Evolutionary conservation across 1,140 invertebrate species (phyloP), one percentile per base, ranked within the genome.

Genomic region (Oedothorax gibbosus): DNA sequence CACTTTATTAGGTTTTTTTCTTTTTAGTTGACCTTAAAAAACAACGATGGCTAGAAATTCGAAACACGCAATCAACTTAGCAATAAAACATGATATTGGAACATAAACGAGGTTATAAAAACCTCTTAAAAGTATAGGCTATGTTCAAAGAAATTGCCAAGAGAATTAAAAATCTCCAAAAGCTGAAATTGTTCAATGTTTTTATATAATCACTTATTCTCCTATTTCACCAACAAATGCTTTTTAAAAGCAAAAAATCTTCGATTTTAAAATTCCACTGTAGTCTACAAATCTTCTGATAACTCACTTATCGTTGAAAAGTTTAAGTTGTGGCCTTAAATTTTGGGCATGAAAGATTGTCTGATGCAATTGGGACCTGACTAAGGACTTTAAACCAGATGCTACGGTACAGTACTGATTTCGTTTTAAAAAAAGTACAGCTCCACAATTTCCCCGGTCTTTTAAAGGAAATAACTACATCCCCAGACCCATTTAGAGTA

Each of bases 401-500:
- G 15, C 21, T 65, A 64, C 49, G 35, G 35, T n/a, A 35, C 18
- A 54, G 21, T 20, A n/a, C 62, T 84, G 75, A 76, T 84, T 82
- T 72, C 69, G 57, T 84, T 84, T 68, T 57, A 66, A 51, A 50
- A 35, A 53, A 84, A 35, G 81, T 64, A 75, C 60, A 12, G 56
- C 14, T 49, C 12, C 81, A 8, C 35, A 65, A 73, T 35, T 50
- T 84, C 20, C 18, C 15, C n/a, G 60, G 60, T 82, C 73, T 73
- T 75, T 75, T 10, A 84, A 84, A 72, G 72, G 53, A 76, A 84
- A 73, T 84, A 54, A 73, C n/a, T 11, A 65, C 56, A 9, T 10
- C 53, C 71, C 68, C 72, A 21, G 50, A 76, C 14, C 62, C 81
- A 84, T 75, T 84, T 84, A 84, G 73, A 84, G 81, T 84, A 84